Evolutionary conservation across 2,888 invertebrate species (phyloP), one percentile per base, ranked within the genome.

Genomic region (Tipula vernalis): DNA sequence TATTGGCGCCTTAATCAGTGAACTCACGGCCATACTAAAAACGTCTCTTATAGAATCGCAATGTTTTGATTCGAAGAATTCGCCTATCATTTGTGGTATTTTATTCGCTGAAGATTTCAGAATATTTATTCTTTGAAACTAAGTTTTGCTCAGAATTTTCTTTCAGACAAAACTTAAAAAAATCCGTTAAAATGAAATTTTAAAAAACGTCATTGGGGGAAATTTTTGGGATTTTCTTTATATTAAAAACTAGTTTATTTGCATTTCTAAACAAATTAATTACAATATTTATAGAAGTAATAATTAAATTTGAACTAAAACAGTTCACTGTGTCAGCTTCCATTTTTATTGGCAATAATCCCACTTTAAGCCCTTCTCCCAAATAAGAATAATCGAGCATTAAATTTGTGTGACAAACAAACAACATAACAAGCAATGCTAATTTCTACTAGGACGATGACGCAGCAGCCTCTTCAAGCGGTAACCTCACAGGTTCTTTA

Each of bases 401-500:
- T 28, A 71, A 71, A 71, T 71, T 28, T 28, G 28, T 10, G 71
- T 28, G 28, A 71, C 71, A 71, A 28, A 28, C 71, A 71, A 71
- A 71, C 8, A 28, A 71, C 12, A 71, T 71, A 71, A 71, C 28
- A 71, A 71, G 71, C 28, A 71, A 71, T 4, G 51, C n/a, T 71
- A 71, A 71, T 71, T 71, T 71, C 71, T 71, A 71, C 71, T 71
- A 71, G 8, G 71, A 71, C 28, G 18, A 71, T 12, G 71, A 71
- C 71, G 10, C 71, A 71, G 1, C 10, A 71, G 0, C 10, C 28
- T 15, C 47, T 93, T 87, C 86, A 44, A 88, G 86, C 2, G 97
- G 97, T 93, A 97, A 94, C 92, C 95, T 93, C 87, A 98, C 91
- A 15, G 95, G 93, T 90, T 98, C 96, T 85, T 93, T 94, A 90